These are phyloP conservation scores for Hirudinaria manillensis DNA, from an alignment of 2,888 invertebrate species.

Conservation along the genomic window DNA sequence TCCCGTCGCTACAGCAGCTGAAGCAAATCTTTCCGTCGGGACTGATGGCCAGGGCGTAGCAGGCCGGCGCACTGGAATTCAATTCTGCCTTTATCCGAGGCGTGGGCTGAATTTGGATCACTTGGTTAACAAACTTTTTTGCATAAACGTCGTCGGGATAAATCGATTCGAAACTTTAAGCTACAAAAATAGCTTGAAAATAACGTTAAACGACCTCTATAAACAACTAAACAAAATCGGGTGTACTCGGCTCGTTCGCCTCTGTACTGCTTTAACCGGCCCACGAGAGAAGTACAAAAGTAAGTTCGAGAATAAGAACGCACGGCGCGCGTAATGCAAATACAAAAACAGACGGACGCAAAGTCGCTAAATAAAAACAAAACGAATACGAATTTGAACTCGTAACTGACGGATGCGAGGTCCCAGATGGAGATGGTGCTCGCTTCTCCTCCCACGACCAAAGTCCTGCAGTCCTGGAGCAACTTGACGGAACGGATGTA, in stretches of 20 bases:
- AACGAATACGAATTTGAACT: background rate
- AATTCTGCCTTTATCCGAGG: constrained; percentile 88
- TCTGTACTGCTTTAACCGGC: no score
- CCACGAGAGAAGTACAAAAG: no score
- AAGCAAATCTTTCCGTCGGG: constrained; percentile 94
- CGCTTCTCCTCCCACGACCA: constrained; percentile 94
- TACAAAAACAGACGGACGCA: background rate
- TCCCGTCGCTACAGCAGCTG: constrained; percentile 93
- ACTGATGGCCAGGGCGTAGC: constrained; percentile 91
- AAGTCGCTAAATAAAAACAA: background rate
- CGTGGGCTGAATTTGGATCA: constrained; percentile 61
- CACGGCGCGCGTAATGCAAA: background rate
- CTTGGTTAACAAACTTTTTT: background rate
- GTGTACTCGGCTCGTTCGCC: background rate
- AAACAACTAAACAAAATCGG: background rate
- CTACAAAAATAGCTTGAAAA: background rate
- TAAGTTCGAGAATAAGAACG: no score
- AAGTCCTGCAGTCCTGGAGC: constrained; percentile 79
- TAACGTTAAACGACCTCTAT: background rate
- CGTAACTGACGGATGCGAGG: constrained; percentile 64
- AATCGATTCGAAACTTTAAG: background rate
- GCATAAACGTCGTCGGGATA: background rate
- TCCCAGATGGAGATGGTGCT: constrained; percentile 94
- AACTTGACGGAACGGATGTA: constrained; percentile 93
- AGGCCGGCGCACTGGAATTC: constrained; percentile 87